Evolutionary conservation across 2,888 invertebrate species (phyloP).

Genomic region (Lathronympha strigana): DNA sequence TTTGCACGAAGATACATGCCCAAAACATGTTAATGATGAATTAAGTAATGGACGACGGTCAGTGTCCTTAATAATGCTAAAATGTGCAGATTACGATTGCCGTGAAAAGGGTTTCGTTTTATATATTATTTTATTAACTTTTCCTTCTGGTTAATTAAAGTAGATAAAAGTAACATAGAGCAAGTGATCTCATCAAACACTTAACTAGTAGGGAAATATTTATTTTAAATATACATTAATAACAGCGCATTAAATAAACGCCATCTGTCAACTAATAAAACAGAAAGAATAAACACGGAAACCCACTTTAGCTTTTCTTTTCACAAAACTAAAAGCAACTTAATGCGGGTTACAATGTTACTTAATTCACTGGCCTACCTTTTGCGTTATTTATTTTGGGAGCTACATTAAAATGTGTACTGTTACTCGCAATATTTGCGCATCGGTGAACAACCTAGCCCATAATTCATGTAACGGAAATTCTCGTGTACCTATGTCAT

Average conservation of each 20-base stretch:
- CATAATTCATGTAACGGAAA: slow-evolving; percentile 10
- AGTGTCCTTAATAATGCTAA: no score
- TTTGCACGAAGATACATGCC: no score
- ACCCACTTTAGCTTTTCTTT: slow-evolving; percentile 28
- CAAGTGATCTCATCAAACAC: neutral
- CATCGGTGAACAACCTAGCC: neutral
- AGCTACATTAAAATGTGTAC: slow-evolving; percentile 16
- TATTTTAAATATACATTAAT: neutral
- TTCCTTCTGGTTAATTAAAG: neutral
- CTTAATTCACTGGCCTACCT: slow-evolving; percentile 38
- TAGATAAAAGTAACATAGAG: neutral
- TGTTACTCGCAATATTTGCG: slow-evolving; percentile 21
- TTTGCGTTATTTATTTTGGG: slow-evolving; percentile 26
- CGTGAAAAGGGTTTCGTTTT: no score
- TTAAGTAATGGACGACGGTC: no score
- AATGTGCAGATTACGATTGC: no score
- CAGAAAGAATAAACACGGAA: slow-evolving; percentile 28
- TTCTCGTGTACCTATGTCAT: slow-evolving; percentile 1
- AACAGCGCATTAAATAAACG: neutral
- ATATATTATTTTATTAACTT: neutral
- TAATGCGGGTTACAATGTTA: slow-evolving; percentile 42
- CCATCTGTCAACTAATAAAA: slow-evolving; percentile 9
- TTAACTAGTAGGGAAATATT: neutral
- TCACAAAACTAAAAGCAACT: slow-evolving; percentile 44
- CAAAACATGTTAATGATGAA: no score